Conservation (phyloP, 2,797 vertebrate genomes). For the Allobates femoralis region DNA sequence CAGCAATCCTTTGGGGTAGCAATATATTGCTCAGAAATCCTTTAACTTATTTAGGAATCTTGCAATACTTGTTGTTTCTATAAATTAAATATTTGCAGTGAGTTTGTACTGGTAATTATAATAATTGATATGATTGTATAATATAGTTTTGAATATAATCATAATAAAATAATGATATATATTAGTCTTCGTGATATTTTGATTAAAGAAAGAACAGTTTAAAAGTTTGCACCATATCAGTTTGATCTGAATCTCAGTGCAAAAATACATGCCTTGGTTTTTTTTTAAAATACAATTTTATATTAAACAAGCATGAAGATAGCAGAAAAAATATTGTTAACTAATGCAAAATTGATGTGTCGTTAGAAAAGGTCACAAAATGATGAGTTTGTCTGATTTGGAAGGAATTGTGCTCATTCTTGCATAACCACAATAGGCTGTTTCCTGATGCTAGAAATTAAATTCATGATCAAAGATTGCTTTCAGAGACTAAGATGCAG, state of each 20-base stretch:
- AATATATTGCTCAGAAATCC: too few species aligned
- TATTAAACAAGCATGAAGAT: background rate
- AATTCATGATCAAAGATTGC: conserved; percentile 53
- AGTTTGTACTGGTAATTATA: too few species aligned
- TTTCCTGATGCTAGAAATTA: conserved; percentile 34
- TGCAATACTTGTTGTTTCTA: too few species aligned
- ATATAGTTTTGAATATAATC: too few species aligned
- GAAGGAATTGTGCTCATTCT: conserved; percentile 23
- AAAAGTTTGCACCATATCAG: background rate
- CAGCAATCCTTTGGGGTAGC: too few species aligned
- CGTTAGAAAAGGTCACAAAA: conserved; percentile 25
- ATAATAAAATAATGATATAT: too few species aligned
- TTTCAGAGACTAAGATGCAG: conserved; percentile 42
- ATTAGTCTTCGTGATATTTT: background rate
- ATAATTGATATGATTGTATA: too few species aligned
- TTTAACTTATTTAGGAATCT: too few species aligned
- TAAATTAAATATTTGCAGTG: too few species aligned
- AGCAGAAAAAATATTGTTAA: background rate
- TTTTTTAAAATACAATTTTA: background rate
- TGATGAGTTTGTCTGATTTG: background rate
- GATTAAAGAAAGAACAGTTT: background rate
- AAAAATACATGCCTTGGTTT: background rate
- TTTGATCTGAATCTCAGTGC: background rate
- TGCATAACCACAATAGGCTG: conserved; percentile 39
- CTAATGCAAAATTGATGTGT: conserved; percentile 12